Conservation (phyloP, 2,797 vertebrate species). For the Gymnocypris eckloni region DNA sequence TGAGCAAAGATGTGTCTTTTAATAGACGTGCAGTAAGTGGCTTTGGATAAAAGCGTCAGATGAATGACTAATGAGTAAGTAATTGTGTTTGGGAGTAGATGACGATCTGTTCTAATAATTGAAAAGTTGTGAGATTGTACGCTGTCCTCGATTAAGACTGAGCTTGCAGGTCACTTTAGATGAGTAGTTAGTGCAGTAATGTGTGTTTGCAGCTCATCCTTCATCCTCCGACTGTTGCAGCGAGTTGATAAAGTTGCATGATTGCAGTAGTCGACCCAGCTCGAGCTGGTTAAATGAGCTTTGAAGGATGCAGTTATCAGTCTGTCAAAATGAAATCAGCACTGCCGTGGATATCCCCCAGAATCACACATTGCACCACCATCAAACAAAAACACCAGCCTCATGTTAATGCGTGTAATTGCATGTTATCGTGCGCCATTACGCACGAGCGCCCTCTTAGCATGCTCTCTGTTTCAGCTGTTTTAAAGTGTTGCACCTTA, state of each 20-base stretch:
- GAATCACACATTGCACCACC: conserved; percentile 13
- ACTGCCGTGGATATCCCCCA: background rate
- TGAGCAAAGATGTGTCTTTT: background rate
- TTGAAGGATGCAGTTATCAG: conserved; percentile 9
- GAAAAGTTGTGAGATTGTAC: background rate
- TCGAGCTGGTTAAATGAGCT: conserved; percentile 20
- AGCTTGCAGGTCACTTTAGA: background rate
- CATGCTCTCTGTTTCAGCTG: conserved; percentile 5
- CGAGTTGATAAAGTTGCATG: background rate
- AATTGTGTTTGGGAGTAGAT: background rate
- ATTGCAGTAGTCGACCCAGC: conserved; percentile 13
- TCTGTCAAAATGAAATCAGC: conserved; percentile 15
- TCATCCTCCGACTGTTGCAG: background rate
- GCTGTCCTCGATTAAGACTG: background rate
- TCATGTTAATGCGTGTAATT: background rate
- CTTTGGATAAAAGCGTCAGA: background rate
- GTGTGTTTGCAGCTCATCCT: background rate
- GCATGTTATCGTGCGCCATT: conserved; percentile 1
- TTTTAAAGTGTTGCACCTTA: conserved; percentile 23
- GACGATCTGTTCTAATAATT: background rate
- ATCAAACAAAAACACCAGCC: background rate
- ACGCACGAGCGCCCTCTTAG: background rate
- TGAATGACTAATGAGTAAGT: background rate
- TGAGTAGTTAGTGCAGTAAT: background rate
- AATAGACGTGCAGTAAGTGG: background rate